A percentile compares a stretch with the other conserved stretches of the same genome.
Evolutionary conservation across 2,113 vertebrate genomes (phyloP).

Genomic region (Puma concolor): DNA sequence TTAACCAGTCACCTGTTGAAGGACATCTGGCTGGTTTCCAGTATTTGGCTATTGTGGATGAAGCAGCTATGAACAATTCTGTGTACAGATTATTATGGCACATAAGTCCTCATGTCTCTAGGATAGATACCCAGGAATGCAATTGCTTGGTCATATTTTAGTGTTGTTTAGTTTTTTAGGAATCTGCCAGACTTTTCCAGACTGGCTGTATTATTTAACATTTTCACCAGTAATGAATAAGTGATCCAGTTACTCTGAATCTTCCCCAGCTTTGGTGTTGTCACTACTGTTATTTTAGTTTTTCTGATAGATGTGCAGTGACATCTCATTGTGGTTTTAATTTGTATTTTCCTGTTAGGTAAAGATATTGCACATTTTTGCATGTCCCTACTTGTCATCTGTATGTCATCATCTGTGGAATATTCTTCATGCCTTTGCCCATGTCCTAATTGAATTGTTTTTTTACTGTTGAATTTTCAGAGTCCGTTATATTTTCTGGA

Average conservation of each 20-base stretch:
- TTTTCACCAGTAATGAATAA: background rate
- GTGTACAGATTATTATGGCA: background rate
- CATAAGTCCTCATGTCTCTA: background rate
- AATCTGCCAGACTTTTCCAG: background rate
- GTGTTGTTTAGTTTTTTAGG: conserved; percentile 5
- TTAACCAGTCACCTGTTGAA: background rate
- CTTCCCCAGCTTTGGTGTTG: background rate
- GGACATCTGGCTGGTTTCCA: background rate
- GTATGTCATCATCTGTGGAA: background rate
- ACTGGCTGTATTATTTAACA: background rate
- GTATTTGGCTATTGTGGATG: background rate
- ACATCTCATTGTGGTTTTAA: background rate
- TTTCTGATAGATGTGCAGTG: background rate
- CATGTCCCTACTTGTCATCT: background rate
- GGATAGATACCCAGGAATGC: background rate
- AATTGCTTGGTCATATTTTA: background rate
- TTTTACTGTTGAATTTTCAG: background rate
- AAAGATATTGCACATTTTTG: background rate
- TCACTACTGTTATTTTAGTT: background rate
- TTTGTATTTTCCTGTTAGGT: background rate
- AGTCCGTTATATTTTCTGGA: background rate
- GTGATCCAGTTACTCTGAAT: background rate
- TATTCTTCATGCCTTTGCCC: background rate
- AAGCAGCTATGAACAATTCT: background rate
- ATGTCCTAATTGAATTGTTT: background rate